Conservation (phyloP, 2,113 vertebrate genomes). For the Campylorhamphus procurvoides region DNA sequence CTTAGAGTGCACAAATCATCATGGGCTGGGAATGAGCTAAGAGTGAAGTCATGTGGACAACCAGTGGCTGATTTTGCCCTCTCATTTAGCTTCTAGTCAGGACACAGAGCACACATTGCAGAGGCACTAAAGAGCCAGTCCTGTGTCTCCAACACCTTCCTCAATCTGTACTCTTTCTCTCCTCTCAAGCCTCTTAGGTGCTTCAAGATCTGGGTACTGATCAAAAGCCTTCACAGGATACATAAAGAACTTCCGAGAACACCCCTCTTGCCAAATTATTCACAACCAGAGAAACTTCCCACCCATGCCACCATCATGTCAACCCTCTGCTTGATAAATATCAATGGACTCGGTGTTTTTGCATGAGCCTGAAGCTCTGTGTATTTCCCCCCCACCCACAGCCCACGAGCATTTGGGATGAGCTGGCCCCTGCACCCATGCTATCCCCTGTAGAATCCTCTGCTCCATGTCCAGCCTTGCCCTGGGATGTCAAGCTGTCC, state of each 20-base stretch:
- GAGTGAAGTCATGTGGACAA: neutral
- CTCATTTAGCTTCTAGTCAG: neutral
- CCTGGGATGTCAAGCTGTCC: neutral
- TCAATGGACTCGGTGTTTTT: neutral
- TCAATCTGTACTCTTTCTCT: neutral
- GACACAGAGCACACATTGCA: neutral
- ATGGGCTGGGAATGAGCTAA: neutral
- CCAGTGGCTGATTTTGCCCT: neutral
- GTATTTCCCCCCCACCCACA: neutral
- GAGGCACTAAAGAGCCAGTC: neutral
- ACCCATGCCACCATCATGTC: fast-evolving
- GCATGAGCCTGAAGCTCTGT: neutral
- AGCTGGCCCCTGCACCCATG: fast-evolving
- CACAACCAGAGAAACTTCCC: neutral
- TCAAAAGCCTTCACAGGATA: neutral
- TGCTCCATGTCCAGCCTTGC: neutral
- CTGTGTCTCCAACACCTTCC: neutral
- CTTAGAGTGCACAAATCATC: neutral
- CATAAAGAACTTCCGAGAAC: neutral
- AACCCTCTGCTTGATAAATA: neutral
- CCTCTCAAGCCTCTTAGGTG: neutral
- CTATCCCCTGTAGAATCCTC: neutral
- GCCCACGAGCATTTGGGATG: fast-evolving
- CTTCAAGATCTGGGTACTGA: neutral
- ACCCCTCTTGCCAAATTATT: neutral